Percentiles rank a stretch among this genome's conserved stretches.
Conservation (phyloP, 92 coral and sea anemone genomes). For the Pocillopora meandrina region DNA sequence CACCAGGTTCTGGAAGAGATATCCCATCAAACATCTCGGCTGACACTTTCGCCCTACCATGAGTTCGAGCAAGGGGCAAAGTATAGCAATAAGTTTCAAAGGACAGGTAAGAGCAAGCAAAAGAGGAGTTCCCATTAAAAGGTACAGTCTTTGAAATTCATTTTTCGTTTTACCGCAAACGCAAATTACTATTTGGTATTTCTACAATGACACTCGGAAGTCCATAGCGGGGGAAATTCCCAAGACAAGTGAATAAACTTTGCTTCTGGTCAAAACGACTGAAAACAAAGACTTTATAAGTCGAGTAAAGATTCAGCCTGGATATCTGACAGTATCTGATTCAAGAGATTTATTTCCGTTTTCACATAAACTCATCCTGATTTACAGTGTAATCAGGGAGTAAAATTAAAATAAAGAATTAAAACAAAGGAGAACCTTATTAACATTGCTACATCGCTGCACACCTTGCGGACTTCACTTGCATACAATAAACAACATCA, state of each 20-base stretch:
- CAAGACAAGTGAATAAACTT: too few relatives aligned
- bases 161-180: too few relatives aligned
- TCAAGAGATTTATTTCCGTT: conserved; percentile 1
- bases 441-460: background rate
- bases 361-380: conserved; percentile 2
- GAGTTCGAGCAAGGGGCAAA: background rate
- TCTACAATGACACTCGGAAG: too few relatives aligned
- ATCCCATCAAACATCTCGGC: background rate
- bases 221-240: too few relatives aligned
- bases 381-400: background rate
- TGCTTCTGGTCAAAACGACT: too few relatives aligned
- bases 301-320: too few relatives aligned
- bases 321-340: background rate
- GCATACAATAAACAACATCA: background rate
- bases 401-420: background rate
- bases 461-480: background rate
- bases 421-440: background rate
- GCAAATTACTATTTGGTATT: too few relatives aligned
- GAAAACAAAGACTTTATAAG: too few relatives aligned
- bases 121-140: background rate
- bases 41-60: background rate
- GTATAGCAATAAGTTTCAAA: background rate
- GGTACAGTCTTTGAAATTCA: too few relatives aligned
- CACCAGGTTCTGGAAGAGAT: background rate
- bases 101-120: background rate